Base-by-base conservation (phyloP, 2,888 invertebrate species). In the Thelaira solivaga region DNA sequence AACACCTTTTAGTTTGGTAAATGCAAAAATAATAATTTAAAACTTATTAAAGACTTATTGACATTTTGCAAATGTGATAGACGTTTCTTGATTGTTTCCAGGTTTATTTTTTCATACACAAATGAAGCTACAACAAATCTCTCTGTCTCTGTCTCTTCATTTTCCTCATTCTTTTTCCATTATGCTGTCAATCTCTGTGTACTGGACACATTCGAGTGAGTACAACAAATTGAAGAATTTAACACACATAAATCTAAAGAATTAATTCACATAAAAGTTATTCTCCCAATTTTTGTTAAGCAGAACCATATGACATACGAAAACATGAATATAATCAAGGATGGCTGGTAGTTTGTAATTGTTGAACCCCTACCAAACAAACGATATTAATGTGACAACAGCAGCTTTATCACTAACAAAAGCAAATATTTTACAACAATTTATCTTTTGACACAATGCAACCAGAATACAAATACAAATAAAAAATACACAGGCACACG, bases 341-440 rank as follows among this genome's bases (percentile, higher is more conserved):
- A 2, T 62, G 11, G 51, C 13, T 51, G 36, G 4, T 62, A 16
- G 51, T 20, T 51, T 51, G 51, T 41, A 51, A 41, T 41, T 26
- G 45, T 45, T 68, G 26, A 68, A 68, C 24, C n/a, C 24, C 24
- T 24, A 41, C n/a, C 55, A 67, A n/a, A n/a, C n/a, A n/a, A n/a
- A n/a, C n/a, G n/a, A 29, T 20, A 41, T 31, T 31, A 51, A 49
- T 39, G 34, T 61, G 22, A 59, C 59, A 69, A 29, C 47, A 59
- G 2, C 31, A 69, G 18, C 31, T 20, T n/a, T 10, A 53, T 10
- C 16, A 29, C 31, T 20, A 29, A 10, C 20, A 41, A 67, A 20
- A 31, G 18, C 47, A 68, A 45, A 68, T 55, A 55, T 24, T 49
- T 69, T 16, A 69, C 59, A 71, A 71, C 24, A 53, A 61, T 61